Evolutionary conservation across 1,140 invertebrate species (phyloP).

Genomic region (Periplaneta americana): DNA sequence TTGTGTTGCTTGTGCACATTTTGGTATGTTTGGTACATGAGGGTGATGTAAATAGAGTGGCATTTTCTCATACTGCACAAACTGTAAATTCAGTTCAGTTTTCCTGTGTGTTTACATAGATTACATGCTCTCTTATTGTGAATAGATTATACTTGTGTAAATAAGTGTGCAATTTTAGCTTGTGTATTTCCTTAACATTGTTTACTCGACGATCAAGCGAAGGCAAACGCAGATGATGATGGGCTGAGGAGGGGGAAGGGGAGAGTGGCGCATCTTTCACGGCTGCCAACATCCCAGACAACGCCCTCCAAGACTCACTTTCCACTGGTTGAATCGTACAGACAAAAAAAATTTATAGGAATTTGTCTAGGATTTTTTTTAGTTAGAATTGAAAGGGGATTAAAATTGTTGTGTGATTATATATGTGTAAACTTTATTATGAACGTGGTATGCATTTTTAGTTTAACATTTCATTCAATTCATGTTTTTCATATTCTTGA

Average conservation of each 20-base stretch:
- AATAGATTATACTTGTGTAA: too few relatives aligned
- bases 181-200: conserved; percentile 22
- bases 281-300: background rate
- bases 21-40: too few relatives aligned
- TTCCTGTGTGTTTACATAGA: too few relatives aligned
- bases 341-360: background rate
- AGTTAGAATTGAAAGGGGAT: background rate
- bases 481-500: background rate
- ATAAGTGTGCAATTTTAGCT: too few relatives aligned
- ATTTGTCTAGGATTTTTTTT: background rate
- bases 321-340: background rate
- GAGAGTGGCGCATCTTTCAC: background rate
- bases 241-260: background rate
- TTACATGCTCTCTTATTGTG: too few relatives aligned
- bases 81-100: too few relatives aligned
- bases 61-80: too few relatives aligned
- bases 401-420: background rate
- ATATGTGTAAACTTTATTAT: background rate
- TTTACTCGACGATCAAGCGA: conserved; percentile 26
- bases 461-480: background rate
- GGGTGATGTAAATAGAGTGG: too few relatives aligned
- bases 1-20: too few relatives aligned
- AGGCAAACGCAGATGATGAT: conserved; percentile 19
- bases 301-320: background rate
- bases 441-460: background rate